Evolutionary conservation across 2,113 vertebrate genomes (phyloP), one percentile per base, ranked within the genome.

Genomic region (Machaerirhynchus nigripectus): DNA sequence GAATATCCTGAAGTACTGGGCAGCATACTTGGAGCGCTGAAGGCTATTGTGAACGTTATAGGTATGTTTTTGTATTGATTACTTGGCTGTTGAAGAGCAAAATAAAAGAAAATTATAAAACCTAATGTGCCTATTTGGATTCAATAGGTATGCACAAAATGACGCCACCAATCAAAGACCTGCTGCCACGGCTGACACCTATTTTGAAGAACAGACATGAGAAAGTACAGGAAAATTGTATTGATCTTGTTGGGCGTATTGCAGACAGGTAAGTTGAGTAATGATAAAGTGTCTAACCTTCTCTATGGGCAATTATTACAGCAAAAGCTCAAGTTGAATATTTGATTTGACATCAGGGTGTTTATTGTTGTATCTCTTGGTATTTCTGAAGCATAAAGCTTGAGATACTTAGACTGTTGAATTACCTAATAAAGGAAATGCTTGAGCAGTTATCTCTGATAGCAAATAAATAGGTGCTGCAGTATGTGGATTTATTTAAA

Each of bases 191-290:
- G 35, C 97, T 99, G 80, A 99, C 99, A 3, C 99, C 99, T 79
- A 99, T 99, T 97, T 96, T 99, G 97, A 99, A 99, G 98, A 99
- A 99, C 98, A 98, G 99, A 82, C 99, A 99, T 33, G 99, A 99
- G 97, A 99, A 99, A 95, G 99, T 99, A 79, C 99, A 99, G 95
- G 99, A 99, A 92, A 99, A 99, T 68, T 99, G 99, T 74, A 99
- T 99, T 86, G 99, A 99, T 97, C 98, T 99, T 70, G 99, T 99
- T 97, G 99, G 99, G 65, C 98, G 99, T 67, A 99, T 99, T 89
- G 99, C 99, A 39, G 99, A 99, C 97, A 98, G 99, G 99, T 99
- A 76, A 91, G 97, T 20, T 80, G 73, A 31, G 21, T 55, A 15
- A 12, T 17, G 8, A 15, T 46, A 3, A 26, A 60, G 37, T 59